Evolutionary conservation across 2,113 vertebrate genomes (phyloP).

Genomic region (Deroptyus accipitrinus): DNA sequence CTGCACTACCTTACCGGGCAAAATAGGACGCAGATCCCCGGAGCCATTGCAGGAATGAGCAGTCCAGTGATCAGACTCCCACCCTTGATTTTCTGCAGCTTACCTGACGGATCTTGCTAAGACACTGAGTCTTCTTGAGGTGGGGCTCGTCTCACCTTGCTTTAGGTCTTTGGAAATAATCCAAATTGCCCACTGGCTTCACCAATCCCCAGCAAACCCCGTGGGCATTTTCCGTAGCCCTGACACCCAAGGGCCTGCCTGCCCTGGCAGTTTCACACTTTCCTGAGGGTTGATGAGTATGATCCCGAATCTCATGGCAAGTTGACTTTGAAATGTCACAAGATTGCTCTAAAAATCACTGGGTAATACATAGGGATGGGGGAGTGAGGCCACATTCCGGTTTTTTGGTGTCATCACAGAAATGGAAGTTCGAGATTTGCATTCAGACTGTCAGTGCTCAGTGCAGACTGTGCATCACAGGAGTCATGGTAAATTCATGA

Average conservation of each 20-base stretch:
- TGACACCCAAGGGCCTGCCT: not conserved
- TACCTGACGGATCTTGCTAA: not conserved
- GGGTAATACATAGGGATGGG: rapidly evolving
- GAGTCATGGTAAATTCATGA: not conserved
- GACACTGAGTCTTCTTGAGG: not conserved
- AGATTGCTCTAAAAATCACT: not conserved
- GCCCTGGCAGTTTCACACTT: not conserved
- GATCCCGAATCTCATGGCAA: not conserved
- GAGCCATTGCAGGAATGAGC: rapidly evolving
- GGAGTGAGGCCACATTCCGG: not conserved
- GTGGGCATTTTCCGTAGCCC: rapidly evolving
- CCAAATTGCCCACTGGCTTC: not conserved
- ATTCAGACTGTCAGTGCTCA: not conserved
- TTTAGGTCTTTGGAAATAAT: not conserved
- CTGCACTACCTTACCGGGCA: rapidly evolving
- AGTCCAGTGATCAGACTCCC: not conserved
- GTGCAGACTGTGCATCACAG: not conserved
- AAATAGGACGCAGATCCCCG: not conserved
- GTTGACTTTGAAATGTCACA: not conserved
- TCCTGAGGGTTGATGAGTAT: not conserved
- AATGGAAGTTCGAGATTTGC: not conserved
- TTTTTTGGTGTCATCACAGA: not conserved
- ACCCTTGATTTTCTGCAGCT: not conserved
- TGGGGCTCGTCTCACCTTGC: not conserved
- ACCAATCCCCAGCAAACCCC: not conserved